A percentile compares a stretch with the other conserved stretches of the same genome.
Evolutionary conservation across 1,140 invertebrate genomes (phyloP).

Genomic region (Episyrphus balteatus): DNA sequence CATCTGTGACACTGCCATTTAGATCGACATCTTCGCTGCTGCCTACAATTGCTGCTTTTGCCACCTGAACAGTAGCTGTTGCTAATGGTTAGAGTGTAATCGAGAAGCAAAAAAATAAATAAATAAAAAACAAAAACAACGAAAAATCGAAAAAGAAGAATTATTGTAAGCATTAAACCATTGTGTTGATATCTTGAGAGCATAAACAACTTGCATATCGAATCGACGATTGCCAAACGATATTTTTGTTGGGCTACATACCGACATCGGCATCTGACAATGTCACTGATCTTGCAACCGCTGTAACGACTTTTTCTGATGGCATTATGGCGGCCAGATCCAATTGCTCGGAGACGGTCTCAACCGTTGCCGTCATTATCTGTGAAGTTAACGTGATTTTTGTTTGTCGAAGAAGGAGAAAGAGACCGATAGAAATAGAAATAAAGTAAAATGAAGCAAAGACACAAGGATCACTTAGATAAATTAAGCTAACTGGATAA

Average conservation of each 20-base stretch:
- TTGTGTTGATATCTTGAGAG: too few species aligned
- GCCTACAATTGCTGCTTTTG: constrained; percentile 17
- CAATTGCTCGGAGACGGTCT: constrained; percentile 81
- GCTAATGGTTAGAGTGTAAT: not conserved
- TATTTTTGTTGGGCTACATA: constrained; percentile 20
- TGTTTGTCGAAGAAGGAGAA: too few species aligned
- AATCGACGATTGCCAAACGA: not conserved
- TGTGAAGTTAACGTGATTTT: constrained; percentile 30
- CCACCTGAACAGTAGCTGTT: constrained; percentile 9
- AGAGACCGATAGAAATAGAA: too few species aligned
- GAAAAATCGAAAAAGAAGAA: not conserved
- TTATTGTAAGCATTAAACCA: not conserved
- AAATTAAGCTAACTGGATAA: too few species aligned
- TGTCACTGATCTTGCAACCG: constrained; percentile 74
- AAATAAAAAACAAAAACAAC: not conserved
- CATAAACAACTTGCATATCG: constrained; percentile 20
- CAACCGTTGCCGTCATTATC: constrained; percentile 88
- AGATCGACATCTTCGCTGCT: constrained; percentile 19
- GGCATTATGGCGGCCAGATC: constrained; percentile 71
- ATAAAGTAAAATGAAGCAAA: too few species aligned
- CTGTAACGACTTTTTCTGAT: constrained; percentile 54
- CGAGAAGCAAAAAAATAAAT: not conserved
- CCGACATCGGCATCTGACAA: constrained; percentile 82
- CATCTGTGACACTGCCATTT: constrained; percentile 53
- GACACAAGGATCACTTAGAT: too few species aligned